Evolutionary conservation across 2,888 invertebrate genomes (phyloP).

Genomic region (Lordiphosa andalusiaca): DNA sequence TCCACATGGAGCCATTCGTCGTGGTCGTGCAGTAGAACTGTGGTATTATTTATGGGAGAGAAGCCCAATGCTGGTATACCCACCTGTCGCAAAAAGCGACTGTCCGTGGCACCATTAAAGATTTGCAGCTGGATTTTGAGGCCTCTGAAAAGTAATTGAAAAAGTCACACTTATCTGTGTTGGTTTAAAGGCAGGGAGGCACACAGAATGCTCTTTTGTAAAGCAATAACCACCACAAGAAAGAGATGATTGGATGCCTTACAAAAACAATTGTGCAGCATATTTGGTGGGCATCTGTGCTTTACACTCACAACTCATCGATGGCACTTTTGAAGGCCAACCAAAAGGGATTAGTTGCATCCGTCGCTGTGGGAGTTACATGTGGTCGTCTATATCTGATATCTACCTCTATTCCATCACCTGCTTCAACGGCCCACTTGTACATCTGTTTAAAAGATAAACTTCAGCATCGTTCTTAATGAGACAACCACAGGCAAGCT

Average conservation of each 20-base stretch:
- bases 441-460: constrained; percentile 68
- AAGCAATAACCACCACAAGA: too few species aligned
- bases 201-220: too few species aligned
- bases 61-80: constrained; percentile 95
- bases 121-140: constrained; percentile 86
- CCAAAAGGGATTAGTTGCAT: constrained; percentile 87
- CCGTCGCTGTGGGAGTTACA: constrained; percentile 84
- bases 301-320: constrained; percentile 82
- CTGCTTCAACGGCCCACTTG: constrained; percentile 86
- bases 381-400: constrained; percentile 85
- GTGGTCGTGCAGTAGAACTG: constrained; percentile 93
- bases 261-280: too few species aligned
- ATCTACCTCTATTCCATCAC: constrained; percentile 85
- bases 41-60: constrained; percentile 93
- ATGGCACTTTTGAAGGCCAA: constrained; percentile 85
- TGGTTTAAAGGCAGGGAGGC: too few species aligned
- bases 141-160: constrained; percentile 81
- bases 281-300: too few species aligned
- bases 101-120: constrained; percentile 95
- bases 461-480: neutral
- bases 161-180: neutral
- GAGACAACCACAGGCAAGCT: constrained; percentile 21
- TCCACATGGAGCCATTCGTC: constrained; percentile 91
- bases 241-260: too few species aligned
- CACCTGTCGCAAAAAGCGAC: constrained; percentile 88